Base-by-base conservation (phyloP, 2,888 invertebrate genomes). In the Amphipoea lucens region DNA sequence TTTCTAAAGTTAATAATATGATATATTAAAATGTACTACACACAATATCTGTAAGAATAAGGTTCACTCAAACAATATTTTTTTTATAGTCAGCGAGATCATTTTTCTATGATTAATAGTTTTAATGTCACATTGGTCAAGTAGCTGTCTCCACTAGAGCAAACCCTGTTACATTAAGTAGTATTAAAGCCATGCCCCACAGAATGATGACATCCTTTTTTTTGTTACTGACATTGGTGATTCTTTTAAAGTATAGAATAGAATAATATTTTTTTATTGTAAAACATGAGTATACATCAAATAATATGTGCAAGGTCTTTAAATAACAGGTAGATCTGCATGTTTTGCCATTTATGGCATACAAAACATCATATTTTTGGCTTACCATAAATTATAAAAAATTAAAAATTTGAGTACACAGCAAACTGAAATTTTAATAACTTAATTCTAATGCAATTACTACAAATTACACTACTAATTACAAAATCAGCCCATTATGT, bases 1-100 rank as follows among this genome's bases (percentile, higher is more conserved):
- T 62, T 42, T 80, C 29, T 57, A 75, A 60, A 74, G 54, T 75
- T 66, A 20, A 12, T 36, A 51, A 36, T n/a, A 3, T n/a, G 6
- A 57, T 14, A 29, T 1, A 74, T 17, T 5, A 51, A 23, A 51
- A 40, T 1, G 17, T 14, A 23, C n/a, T 70, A 42, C 0, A 29
- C 23, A 17, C 4, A 11, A 17, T 45, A 11, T 45, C n/a, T 60
- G 14, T 9, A 51, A 23, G 12, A 29, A 45, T 20, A 5, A 4
- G 20, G 6, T 40, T 57, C 12, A 42, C 40, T 20, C 20, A 48
- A 76, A n/a, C 6, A 54, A 23, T n/a, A 29, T 48, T 29, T 29
- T 63, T 63, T 29, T 77, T 51, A 36, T 40, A 40, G 4, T n/a
- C 20, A 14, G 17, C 36, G 57, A 48, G 11, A 48, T 42, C 12